Evolutionary conservation across 1,140 invertebrate species (phyloP), one percentile per base, ranked within the genome.

Genomic region (Drosophila pectinifera): DNA sequence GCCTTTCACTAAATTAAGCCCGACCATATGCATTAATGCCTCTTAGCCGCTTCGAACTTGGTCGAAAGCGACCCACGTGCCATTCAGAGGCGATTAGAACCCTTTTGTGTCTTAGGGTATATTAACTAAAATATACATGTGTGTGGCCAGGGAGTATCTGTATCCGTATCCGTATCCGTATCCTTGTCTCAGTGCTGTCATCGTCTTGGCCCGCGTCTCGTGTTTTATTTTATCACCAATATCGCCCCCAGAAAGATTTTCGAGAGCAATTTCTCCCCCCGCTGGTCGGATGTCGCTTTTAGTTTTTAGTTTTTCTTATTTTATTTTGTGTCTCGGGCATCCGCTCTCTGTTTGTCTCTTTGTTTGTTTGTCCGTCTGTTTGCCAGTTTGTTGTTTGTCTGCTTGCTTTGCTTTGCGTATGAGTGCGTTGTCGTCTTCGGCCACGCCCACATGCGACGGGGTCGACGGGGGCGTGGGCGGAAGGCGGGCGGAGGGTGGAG

Each of bases 221-320:
- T 89, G 65, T 80, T 84, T 88, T 89, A 86, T 88, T 86, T 86
- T 86, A 86, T 89, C 80, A 81, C 84, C 84, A 86, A 86, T 86
- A 88, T 84, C 65, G 76, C 62, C 80, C 67, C 76, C 74, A 69
- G 14, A 43, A 64, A 16, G 51, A 57, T 57, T 70, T 55, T 72
- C 51, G 42, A 70, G 42, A 70, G 68, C 36, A 62, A 68, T 65
- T 56, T 59, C 61, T 51, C 55, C n/a, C 14, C 34, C 51, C 43
- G 49, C 22, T 51, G 59, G 42, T 48, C 41, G 53, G 39, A 70
- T 74, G 83, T 86, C 79, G 80, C 83, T 79, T 73, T 86, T 83
- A 83, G 79, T 83, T 86, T 88, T 86, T 75, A 83, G 82, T 82
- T 85, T 62, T 82, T 53, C 18, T 64, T 59, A 36, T 73, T 76